Base-by-base conservation (phyloP, 2,888 invertebrate species). In the Drosophila merina region DNA sequence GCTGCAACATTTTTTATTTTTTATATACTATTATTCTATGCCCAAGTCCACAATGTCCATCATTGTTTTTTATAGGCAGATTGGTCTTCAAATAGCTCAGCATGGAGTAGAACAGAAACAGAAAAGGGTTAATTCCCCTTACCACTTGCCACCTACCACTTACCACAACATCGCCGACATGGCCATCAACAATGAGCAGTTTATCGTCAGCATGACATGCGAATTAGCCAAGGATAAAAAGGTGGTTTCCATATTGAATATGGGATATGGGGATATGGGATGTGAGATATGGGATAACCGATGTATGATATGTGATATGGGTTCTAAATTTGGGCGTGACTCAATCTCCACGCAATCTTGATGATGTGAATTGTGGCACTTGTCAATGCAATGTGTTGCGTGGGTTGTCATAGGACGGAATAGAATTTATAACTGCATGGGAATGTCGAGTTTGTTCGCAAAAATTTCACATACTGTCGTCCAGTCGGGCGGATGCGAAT, bases 1-100 rank as follows among this genome's bases (percentile, higher is more conserved):
- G 57, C 64, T 81, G 81, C 77, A 83, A 82, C 75, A 74, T 85
- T 87, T 74, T 64, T 82, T 76, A 74, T 85, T 87, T 74, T 64
- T 82, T 74, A 82, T 87, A 79, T 79, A 79, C 83, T 87, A 87
- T 85, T 87, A 77, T 82, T 86, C 75, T 79, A 86, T 73, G 84
- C 75, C 84, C 75, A 74, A 64, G 74, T 67, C 64, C 51, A 33
- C 70, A 77, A 71, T 87, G 86, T 82, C 79, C 87, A 62, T 86
- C 86, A 84, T 84, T 87, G 88, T 86, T 85, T 83, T 85, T 87
- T 75, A 77, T 76, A 74, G 72, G 68, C 74, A 74, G 50, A 76
- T 71, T 71, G 49, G 63, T 73, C 62, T 67, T 66, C 72, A 73
- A 60, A 78, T 50, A 49, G 42, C 52, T 31, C 20, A 9, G n/a